These are phyloP conservation scores for Melinopterus prodromus DNA, from an alignment of 2,888 invertebrate species.

Conservation along the genomic window DNA sequence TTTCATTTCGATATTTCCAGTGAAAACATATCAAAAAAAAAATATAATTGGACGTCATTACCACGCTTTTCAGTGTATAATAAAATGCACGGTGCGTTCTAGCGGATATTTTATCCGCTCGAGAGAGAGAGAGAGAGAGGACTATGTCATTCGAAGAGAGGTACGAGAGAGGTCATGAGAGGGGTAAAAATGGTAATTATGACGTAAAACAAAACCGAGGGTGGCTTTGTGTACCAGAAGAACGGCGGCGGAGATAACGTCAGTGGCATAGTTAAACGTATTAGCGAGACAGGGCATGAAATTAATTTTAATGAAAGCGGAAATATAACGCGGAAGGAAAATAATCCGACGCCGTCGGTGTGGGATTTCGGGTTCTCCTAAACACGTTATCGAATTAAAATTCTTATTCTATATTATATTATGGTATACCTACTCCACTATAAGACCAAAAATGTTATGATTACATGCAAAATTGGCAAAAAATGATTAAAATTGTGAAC, in stretches of 20 bases:
- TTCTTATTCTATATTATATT: background rate
- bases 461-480: too few species aligned
- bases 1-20: too few species aligned
- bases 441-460: too few species aligned
- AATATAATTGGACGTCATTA: too few species aligned
- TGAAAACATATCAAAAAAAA: too few species aligned
- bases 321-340: background rate
- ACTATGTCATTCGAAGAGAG: background rate
- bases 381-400: background rate
- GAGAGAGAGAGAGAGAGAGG: background rate
- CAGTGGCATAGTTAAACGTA: background rate
- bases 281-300: slow-evolving; percentile 4
- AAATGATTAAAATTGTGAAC: too few species aligned
- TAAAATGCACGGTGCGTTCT: too few species aligned
- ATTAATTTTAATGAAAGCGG: background rate
- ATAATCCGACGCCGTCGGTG: slow-evolving; percentile 4
- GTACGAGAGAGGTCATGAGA: background rate
- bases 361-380: background rate
- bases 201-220: background rate
- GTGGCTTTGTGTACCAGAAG: background rate
- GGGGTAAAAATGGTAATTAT: background rate
- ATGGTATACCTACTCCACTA: too few species aligned
- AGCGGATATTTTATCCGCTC: too few species aligned
- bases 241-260: background rate
- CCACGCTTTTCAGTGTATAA: too few species aligned